A percentile compares a stretch with the other conserved stretches of the same genome.
Evolutionary conservation across 2,888 invertebrate genomes (phyloP).

Genomic region (Caenorhabditis sp.): DNA sequence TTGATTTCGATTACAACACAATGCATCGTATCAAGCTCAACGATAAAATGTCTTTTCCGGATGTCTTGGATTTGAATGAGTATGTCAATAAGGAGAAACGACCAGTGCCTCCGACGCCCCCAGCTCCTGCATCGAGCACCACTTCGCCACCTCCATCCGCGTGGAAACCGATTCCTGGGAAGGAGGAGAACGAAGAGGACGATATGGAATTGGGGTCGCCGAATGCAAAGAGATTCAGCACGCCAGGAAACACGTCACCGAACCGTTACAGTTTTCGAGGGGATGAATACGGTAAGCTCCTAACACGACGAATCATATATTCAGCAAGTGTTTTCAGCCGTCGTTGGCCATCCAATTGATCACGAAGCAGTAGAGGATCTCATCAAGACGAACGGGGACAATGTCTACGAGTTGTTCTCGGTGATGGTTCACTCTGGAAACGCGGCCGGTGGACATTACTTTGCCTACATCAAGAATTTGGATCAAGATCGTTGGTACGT

Average conservation of each 20-base stretch:
- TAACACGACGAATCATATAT: neutral
- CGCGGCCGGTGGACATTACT: conserved; percentile 93
- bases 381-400: conserved; percentile 86
- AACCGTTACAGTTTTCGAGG: conserved; percentile 24
- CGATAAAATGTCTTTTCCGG: conserved; percentile 91
- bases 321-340: conserved; percentile 23
- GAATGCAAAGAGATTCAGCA: conserved; percentile 46
- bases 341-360: conserved; percentile 64
- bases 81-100: conserved; percentile 85
- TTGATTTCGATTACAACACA: conserved; percentile 92
- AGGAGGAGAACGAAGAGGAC: conserved; percentile 51
- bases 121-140: neutral
- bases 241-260: conserved; percentile 16
- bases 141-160: neutral
- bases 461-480: conserved; percentile 90
- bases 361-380: conserved; percentile 69
- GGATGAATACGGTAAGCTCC: conserved; percentile 21
- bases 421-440: conserved; percentile 95
- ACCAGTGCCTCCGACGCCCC: neutral
- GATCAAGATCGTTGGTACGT: conserved; percentile 89
- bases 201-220: conserved; percentile 57
- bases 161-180: conserved; percentile 1
- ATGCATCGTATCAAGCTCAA: conserved; percentile 92
- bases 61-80: conserved; percentile 89
- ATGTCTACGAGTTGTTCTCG: conserved; percentile 91